Evolutionary conservation across 2,797 vertebrate genomes (phyloP).

Genomic region (Chaenodraco wilsoni): DNA sequence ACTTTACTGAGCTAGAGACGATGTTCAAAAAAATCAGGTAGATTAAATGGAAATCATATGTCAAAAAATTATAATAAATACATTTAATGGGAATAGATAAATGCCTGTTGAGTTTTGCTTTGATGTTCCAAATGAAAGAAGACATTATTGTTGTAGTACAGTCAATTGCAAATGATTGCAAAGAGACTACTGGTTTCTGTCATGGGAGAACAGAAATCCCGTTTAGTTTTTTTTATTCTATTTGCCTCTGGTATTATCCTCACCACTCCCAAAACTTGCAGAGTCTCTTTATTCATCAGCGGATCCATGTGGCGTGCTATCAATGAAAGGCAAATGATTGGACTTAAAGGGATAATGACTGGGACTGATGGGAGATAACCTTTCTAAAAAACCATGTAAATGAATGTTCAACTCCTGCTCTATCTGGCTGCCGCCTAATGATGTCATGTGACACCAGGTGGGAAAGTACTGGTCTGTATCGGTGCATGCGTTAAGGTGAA

Average conservation of each 20-base stretch:
- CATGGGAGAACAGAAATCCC: constrained; percentile 25
- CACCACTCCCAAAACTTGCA: constrained; percentile 22
- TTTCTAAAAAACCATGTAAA: constrained; percentile 84
- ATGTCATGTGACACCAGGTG: constrained; percentile 73
- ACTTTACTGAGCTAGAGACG: constrained; percentile 14
- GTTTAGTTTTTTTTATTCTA: constrained; percentile 38
- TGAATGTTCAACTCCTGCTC: constrained; percentile 77
- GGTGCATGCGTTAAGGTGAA: constrained; percentile 58
- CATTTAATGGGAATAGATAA: background rate
- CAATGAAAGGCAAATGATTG: constrained; percentile 77
- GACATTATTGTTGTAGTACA: constrained; percentile 16
- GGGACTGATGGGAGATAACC: constrained; percentile 80
- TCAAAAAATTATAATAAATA: background rate
- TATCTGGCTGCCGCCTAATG: constrained; percentile 77
- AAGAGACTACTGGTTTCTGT: constrained; percentile 22
- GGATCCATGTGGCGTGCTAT: constrained; percentile 65
- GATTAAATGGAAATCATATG: background rate
- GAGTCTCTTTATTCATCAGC: constrained; percentile 53
- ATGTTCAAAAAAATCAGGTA: constrained; percentile 6
- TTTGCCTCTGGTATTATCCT: constrained; percentile 52
- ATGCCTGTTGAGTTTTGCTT: background rate
- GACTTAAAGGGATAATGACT: constrained; percentile 78
- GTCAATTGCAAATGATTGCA: constrained; percentile 27
- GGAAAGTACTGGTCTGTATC: constrained; percentile 39
- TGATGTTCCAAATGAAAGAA: constrained; percentile 12